These are phyloP conservation scores for Onychostoma macrolepis DNA, from an alignment of 2,113 vertebrate genomes.

Conservation along the genomic window DNA sequence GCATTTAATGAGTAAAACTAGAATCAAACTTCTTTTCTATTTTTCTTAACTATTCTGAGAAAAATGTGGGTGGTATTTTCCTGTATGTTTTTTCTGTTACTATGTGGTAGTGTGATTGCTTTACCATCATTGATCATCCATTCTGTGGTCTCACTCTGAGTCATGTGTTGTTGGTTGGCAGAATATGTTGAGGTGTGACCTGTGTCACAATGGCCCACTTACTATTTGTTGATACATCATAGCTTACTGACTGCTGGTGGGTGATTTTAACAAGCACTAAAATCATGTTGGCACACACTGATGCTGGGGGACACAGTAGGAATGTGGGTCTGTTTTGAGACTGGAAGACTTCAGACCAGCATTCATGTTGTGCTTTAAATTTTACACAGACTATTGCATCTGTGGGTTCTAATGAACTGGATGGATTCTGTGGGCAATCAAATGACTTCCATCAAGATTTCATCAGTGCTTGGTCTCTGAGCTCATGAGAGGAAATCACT, in stretches of 20 bases:
- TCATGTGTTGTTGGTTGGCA: constrained; percentile 21
- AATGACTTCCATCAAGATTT: constrained; percentile 6
- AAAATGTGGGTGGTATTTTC: not conserved
- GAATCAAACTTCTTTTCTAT: not conserved
- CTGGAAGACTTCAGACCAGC: not conserved
- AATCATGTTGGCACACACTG: not conserved
- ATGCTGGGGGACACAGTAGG: not conserved
- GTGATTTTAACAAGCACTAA: not conserved
- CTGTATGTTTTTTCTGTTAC: not conserved
- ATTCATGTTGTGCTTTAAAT: not conserved
- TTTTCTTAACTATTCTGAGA: not conserved
- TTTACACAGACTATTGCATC: constrained; percentile 28
- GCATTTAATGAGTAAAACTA: not conserved
- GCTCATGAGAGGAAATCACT: not conserved
- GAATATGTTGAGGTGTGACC: constrained; percentile 34
- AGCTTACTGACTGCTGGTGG: not conserved
- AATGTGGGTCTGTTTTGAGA: not conserved
- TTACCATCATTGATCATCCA: not conserved
- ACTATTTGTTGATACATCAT: not conserved
- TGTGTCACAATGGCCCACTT: not conserved
- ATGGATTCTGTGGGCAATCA: constrained; percentile 16
- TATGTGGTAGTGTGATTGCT: not conserved
- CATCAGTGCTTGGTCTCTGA: not conserved
- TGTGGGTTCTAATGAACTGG: constrained; percentile 22
- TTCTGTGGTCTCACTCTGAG: not conserved